Percentiles rank a stretch among this genome's conserved stretches.
Evolutionary conservation across 2,888 invertebrate species (phyloP).

Genomic region (Tholera decimalis): DNA sequence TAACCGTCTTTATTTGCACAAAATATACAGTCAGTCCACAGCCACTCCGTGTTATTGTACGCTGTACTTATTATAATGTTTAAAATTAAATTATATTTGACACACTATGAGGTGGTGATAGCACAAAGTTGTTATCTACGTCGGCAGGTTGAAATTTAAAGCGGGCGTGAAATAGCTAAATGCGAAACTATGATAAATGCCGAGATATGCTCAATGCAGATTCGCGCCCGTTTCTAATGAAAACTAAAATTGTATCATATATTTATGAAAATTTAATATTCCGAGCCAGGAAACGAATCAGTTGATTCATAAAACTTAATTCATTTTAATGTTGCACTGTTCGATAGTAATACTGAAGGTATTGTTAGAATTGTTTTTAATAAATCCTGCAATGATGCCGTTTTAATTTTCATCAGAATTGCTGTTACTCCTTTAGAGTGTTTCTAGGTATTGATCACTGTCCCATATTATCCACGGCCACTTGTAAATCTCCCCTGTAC

Average conservation of each 20-base stretch:
- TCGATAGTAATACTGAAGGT: too few relatives aligned
- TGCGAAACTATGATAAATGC: background rate
- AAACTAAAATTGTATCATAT: background rate
- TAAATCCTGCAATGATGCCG: background rate
- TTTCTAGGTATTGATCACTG: background rate
- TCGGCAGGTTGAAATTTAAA: background rate
- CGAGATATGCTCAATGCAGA: background rate
- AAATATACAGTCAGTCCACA: slow-evolving; percentile 70
- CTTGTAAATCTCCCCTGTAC: background rate
- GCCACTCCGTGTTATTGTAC: slow-evolving; percentile 61
- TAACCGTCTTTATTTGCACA: slow-evolving; percentile 46
- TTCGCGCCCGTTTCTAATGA: background rate
- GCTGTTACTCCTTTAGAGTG: background rate
- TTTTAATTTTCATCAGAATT: background rate
- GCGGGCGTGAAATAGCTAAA: background rate
- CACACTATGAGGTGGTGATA: slow-evolving; percentile 8
- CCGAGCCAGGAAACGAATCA: too few relatives aligned
- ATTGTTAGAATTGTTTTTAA: too few relatives aligned
- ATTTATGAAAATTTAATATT: background rate
- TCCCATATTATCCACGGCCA: background rate
- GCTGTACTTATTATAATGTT: slow-evolving; percentile 6
- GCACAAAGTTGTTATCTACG: slow-evolving; percentile 8
- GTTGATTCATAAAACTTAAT: too few relatives aligned
- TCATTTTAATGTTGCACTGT: too few relatives aligned
- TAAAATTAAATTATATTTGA: background rate